Evolutionary conservation across 2,888 invertebrate species (phyloP).

Genomic region (Eremobia ochroleuca): DNA sequence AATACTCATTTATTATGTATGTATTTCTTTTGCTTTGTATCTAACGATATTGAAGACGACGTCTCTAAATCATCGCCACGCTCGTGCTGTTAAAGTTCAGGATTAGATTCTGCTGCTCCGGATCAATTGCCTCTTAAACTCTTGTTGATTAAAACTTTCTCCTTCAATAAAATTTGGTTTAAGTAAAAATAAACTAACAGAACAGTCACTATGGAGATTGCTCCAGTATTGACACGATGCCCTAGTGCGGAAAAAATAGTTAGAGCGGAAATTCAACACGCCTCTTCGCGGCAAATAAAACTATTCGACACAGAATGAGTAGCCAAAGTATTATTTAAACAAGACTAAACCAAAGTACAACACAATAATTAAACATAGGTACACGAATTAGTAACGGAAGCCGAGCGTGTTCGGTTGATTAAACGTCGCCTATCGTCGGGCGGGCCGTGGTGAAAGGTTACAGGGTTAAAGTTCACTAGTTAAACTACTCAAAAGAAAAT

Average conservation of each 20-base stretch:
- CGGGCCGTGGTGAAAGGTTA: slow-evolving; percentile 59
- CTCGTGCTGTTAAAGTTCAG: background rate
- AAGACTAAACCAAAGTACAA: slow-evolving; percentile 24
- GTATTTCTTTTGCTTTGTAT: background rate
- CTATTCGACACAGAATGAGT: slow-evolving; percentile 50
- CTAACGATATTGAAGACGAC: background rate
- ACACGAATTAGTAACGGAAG: slow-evolving; percentile 64
- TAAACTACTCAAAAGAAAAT: too few relatives aligned
- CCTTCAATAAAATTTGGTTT: background rate
- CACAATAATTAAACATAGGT: slow-evolving; percentile 55
- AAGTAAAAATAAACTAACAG: slow-evolving; percentile 8
- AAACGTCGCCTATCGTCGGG: slow-evolving; percentile 44
- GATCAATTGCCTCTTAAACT: slow-evolving; percentile 17
- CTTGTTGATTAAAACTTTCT: slow-evolving; percentile 17
- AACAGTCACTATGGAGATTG: slow-evolving; percentile 22
- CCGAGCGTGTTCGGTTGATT: slow-evolving; percentile 62
- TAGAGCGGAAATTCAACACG: slow-evolving; percentile 47
- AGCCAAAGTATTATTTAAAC: slow-evolving; percentile 50
- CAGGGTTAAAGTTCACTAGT: slow-evolving; percentile 57
- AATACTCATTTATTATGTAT: slow-evolving; percentile 4
- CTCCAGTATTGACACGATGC: slow-evolving; percentile 41
- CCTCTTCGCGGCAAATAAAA: slow-evolving; percentile 51
- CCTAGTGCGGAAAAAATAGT: slow-evolving; percentile 43
- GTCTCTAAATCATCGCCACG: background rate
- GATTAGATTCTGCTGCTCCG: background rate